Evolutionary conservation across 2,113 vertebrate species (phyloP), one percentile per base, ranked within the genome.

Genomic region (Trematocara variabile): DNA sequence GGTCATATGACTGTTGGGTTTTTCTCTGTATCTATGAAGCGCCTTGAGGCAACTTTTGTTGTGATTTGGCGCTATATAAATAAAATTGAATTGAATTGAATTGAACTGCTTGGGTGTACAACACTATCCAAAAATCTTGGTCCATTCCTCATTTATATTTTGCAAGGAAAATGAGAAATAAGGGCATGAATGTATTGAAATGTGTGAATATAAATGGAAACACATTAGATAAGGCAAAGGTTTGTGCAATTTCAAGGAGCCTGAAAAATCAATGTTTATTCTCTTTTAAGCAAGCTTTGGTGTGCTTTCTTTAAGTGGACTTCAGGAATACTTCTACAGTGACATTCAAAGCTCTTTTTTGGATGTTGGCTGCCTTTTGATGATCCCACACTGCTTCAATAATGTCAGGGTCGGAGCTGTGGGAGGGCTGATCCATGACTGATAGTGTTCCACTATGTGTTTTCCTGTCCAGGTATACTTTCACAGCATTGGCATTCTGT

Each of bases 361-460:
- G 10, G 2, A 63, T 65, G 18, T 37, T 65, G 10, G 18, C 60
- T 65, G 18, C 10, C 60, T 65, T 39, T 65, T 65, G 18, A 7
- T 7, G 2, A 37, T 37, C 18, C 34, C 34, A 39, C 60, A 65
- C 34, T 65, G 34, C 18, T 20, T 65, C 60, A 65, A 20, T 65
- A 65, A 65, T 39, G 6, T 65, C 34, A 0, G 2, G 60, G 60
- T 65, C 1, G 2, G 18, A 33, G 33, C 33, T 65, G 18, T 2
- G 60, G 60, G 6, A 20, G 0, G 34, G 34, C 34, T 12, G 34
- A 65, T 65, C 0, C 18, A 39, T 65, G 60, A 65, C 33, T 5
- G 33, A 65, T 20, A 65, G 60, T 65, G 60, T 65, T 65, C 60
- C 34, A 65, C 34, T 65, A 10, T 65, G 18, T 65, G 33, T 65